Evolutionary conservation across 2,888 invertebrate species (phyloP).

Genomic region (Neelides folsomi): DNA sequence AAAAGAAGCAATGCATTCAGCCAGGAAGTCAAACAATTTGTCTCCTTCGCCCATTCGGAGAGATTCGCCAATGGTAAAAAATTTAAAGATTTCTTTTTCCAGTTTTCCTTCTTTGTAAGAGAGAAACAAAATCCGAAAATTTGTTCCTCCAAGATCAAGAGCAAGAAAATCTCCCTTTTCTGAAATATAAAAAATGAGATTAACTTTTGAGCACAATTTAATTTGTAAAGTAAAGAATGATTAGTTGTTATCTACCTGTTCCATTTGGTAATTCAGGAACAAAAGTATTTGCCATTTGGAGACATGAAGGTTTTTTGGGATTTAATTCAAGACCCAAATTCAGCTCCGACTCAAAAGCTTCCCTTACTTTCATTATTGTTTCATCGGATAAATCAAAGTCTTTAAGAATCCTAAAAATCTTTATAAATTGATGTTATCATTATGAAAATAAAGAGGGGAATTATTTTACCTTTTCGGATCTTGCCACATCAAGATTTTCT

Average conservation of each 20-base stretch:
- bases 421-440: no score
- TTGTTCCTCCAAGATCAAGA: constrained; percentile 67
- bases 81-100: constrained; percentile 30
- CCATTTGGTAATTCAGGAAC: constrained; percentile 59
- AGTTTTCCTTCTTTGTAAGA: constrained; percentile 41
- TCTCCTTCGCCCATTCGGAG: constrained; percentile 50
- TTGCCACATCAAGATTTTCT: no score
- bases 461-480: no score
- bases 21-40: constrained; percentile 59
- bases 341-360: constrained; percentile 51
- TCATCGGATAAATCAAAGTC: constrained; percentile 39
- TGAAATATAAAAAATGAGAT: constrained; percentile 6
- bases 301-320: constrained; percentile 44
- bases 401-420: constrained; percentile 29
- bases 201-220: background rate
- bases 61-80: constrained; percentile 43
- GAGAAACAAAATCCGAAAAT: constrained; percentile 58
- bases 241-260: constrained; percentile 43
- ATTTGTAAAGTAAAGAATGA: no score
- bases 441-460: no score
- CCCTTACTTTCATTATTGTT: constrained; percentile 43
- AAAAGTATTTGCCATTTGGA: constrained; percentile 66
- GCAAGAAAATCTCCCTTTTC: constrained; percentile 46
- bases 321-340: constrained; percentile 48
- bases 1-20: constrained; percentile 59